phyloP scores from a whole-genome alignment of 2,113 vertebrate genomes.

The Dicerorhinus sumatrensis region DNA sequence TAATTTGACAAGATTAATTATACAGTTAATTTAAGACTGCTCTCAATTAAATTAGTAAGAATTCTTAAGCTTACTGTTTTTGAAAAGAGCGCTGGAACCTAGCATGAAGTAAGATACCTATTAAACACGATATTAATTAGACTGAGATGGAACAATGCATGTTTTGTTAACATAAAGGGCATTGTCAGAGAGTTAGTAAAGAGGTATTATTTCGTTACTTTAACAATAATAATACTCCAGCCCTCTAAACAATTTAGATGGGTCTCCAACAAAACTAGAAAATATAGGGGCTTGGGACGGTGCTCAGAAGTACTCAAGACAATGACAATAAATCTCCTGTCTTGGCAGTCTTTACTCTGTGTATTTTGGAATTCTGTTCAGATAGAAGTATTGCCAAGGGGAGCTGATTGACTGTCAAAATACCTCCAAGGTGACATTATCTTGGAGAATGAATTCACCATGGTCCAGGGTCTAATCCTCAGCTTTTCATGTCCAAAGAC shows the following conservation, averaged over 20 bases:
- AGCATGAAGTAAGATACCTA: slow-evolving; percentile 87
- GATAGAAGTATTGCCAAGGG: not conserved
- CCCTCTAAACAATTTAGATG: slow-evolving; percentile 75
- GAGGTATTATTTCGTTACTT: slow-evolving; percentile 86
- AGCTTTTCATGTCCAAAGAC: not conserved
- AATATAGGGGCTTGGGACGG: not conserved
- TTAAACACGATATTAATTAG: slow-evolving; percentile 90
- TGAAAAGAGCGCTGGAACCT: slow-evolving; percentile 86
- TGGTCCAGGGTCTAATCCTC: not conserved
- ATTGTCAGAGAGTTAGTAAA: slow-evolving; percentile 85
- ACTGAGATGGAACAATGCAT: slow-evolving; percentile 87
- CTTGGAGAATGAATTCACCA: not conserved
- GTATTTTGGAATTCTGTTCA: not conserved
- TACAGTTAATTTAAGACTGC: slow-evolving; percentile 92
- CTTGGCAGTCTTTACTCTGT: not conserved
- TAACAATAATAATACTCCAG: slow-evolving; percentile 84
- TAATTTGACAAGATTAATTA: slow-evolving; percentile 94
- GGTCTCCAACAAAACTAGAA: not conserved
- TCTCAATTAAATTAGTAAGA: slow-evolving; percentile 92
- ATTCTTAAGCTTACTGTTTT: slow-evolving; percentile 85
- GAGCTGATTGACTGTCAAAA: too few species aligned
- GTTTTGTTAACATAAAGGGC: slow-evolving; percentile 88
- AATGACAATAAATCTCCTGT: not conserved
- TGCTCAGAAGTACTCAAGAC: not conserved
- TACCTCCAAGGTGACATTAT: not conserved